Base-by-base conservation (phyloP, 53 echinoderm and acorn worm genomes). In the Glandiceps talaboti region DNA sequence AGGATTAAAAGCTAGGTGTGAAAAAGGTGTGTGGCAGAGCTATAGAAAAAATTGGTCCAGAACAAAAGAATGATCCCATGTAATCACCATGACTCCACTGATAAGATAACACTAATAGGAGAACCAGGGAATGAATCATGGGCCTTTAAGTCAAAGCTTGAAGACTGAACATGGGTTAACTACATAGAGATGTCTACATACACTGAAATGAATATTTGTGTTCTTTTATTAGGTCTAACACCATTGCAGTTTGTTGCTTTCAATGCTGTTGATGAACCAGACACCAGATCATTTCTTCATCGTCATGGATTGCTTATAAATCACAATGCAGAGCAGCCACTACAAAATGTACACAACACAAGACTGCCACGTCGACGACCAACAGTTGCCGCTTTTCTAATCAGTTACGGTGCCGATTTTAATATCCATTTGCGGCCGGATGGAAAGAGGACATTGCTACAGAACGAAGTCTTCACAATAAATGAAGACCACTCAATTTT, bases 241-340 rank as follows among this genome's bases (percentile, higher is more conserved):
- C 88, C 95, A 1, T 84, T 95, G 0, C 88, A 92, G 77, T 74
- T 95, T 25, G 90, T 95, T 32, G 86, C 90, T 28, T 95, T 95
- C 75, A 76, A 91, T 33, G 83, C 89, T 14, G 79, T 85, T 30
- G 80, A 85, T 1, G 76, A 74, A 26, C 28, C 75, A 29, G 86
- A 90, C 85, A 45, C 64, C 6, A 45, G 64, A 20, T 20, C 20
- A 20, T 45, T 45, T 45, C 64, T 45, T 45, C 64, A 45, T 45
- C 64, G 64, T 45, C 64, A 45, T 45, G 64, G 64, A 6, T 45
- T 45, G 64, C 64, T 45, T 20, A 45, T 45, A 20, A 45, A 45
- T 20, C 64, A 45, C 64, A 45, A 45, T 45, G 64, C 64, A 12
- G 64, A 45, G 20, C 64, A 45, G 20, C 64, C 64, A 12, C 64